Percentiles rank a stretch among this genome's conserved stretches.
Evolutionary conservation across 2,888 invertebrate species (phyloP).

Genomic region (Amorpha juglandis): DNA sequence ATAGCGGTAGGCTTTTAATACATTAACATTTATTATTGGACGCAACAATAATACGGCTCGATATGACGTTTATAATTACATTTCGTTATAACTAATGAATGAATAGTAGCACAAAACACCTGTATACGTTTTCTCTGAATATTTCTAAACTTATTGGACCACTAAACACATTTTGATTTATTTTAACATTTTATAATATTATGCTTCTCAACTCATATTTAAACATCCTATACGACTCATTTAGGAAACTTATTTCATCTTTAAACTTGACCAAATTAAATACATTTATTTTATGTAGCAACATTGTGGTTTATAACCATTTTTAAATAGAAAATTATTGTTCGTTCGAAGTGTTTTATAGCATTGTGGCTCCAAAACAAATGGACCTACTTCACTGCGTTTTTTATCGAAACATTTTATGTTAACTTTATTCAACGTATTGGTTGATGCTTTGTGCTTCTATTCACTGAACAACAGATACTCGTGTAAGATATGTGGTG

Average conservation of each 20-base stretch:
- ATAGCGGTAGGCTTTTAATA: constrained; percentile 17
- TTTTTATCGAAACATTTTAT: too few species aligned
- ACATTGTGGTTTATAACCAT: too few species aligned
- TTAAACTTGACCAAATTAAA: too few species aligned
- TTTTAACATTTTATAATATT: neutral
- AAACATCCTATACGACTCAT: too few species aligned
- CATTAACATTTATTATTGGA: constrained; percentile 14
- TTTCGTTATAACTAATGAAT: neutral
- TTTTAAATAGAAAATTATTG: too few species aligned
- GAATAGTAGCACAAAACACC: neutral
- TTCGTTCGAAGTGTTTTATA: too few species aligned
- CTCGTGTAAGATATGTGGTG: neutral
- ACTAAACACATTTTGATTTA: neutral
- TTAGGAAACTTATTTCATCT: too few species aligned
- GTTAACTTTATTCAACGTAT: too few species aligned
- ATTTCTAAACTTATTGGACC: neutral
- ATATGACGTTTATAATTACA: neutral
- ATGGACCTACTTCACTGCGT: too few species aligned
- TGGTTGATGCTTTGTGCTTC: neutral
- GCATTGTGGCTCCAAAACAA: too few species aligned
- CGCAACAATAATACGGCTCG: constrained; percentile 20
- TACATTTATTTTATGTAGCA: too few species aligned
- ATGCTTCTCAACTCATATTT: too few species aligned
- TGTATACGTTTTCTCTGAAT: neutral
- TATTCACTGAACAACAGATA: neutral